phyloP scores from a whole-genome alignment of 2,888 invertebrate genomes.

The Graphium colonna region DNA sequence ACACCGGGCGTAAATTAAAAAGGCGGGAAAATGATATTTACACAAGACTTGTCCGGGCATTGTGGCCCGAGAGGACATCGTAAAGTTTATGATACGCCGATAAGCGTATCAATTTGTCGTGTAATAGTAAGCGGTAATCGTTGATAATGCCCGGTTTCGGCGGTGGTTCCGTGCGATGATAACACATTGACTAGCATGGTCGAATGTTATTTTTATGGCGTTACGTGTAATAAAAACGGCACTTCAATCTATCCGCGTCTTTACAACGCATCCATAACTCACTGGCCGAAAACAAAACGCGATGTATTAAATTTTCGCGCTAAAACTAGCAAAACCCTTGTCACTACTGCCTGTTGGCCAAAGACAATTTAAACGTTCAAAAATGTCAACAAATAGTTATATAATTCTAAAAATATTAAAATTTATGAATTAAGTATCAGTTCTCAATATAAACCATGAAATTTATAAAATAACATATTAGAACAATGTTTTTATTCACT shows the following conservation, averaged over 20 bases:
- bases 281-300: background rate
- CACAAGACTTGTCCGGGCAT: conserved; percentile 60
- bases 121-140: conserved; percentile 53
- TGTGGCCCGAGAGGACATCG: conserved; percentile 50
- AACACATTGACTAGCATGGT: conserved; percentile 42
- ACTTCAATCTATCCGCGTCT: background rate
- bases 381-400: too few relatives aligned
- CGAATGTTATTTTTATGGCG: conserved; percentile 1
- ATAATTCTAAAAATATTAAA: too few relatives aligned
- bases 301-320: background rate
- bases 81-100: conserved; percentile 67
- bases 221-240: conserved; percentile 11
- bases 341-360: too few relatives aligned
- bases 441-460: too few relatives aligned
- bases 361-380: too few relatives aligned
- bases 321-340: background rate
- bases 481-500: too few relatives aligned
- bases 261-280: background rate
- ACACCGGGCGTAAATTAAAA: conserved; percentile 13
- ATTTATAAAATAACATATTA: too few relatives aligned
- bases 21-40: conserved; percentile 57
- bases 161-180: conserved; percentile 55
- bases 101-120: conserved; percentile 67
- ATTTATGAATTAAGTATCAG: too few relatives aligned
- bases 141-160: conserved; percentile 49